Base-by-base conservation (phyloP, 2,888 invertebrate genomes). In the Petrophora chlorosata region DNA sequence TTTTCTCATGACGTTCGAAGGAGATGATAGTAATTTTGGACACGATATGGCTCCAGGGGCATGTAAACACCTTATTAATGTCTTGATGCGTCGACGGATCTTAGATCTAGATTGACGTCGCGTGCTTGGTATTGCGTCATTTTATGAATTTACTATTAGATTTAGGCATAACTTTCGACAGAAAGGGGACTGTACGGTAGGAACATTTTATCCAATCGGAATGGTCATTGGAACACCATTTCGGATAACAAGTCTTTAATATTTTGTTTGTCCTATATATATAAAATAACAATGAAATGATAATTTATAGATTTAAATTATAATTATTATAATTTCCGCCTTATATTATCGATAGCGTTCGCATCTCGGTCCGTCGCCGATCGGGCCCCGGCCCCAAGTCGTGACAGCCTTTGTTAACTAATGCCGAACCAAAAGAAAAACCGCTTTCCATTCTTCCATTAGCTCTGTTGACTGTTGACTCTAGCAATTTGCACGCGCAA, bases 371-470 rank as follows among this genome's bases (percentile, higher is more conserved):
- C 9, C 15, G 61, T n/a, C 45, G 56, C 50, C 61, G 42, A n/a
- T n/a, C n/a, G n/a, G n/a, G n/a, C n/a, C 59, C 59, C 70, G 67
- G 77, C 78, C 79, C 63, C 79, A 73, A 80, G 79, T 88, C 86
- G 86, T 87, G 87, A 87, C 85, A 74, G 67, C 71, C 73, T 86
- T 83, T 80, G 82, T 85, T 84, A 82, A 77, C 82, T 83, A 85
- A 84, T 83, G 79, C 75, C 77, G 67, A 71, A 74, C 78, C 82
- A 82, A 84, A 87, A 85, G 81, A 83, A 79, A 75, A 29, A 79
- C 79, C 70, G 65, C 72, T 73, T 66, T 72, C 76, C 70, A 82
- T 79, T 81, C 78, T 73, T 74, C 76, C 76, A 82, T 80, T 81
- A 80, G 75, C 67, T 67, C 67, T 61, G 70, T 70, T 69, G 81